These are phyloP conservation scores for Cryptomyrus ogoouensis DNA, from an alignment of 2,113 vertebrate species.

Conservation along the genomic window DNA sequence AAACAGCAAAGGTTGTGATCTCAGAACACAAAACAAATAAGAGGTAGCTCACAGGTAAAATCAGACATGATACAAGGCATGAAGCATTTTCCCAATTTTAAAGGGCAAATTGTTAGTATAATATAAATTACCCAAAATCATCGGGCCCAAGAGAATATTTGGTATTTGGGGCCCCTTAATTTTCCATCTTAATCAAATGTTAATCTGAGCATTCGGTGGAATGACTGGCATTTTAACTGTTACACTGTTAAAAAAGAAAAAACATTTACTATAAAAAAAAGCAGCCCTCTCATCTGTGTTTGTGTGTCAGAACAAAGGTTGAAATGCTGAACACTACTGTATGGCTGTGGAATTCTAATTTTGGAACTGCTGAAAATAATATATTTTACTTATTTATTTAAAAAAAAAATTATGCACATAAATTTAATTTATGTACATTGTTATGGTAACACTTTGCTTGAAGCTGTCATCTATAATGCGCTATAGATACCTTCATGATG, in stretches of 20 bases:
- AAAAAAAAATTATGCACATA: neutral
- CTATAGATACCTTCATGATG: neutral
- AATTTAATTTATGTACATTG: neutral
- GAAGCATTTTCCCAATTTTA: neutral
- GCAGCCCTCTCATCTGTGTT: neutral
- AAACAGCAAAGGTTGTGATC: neutral
- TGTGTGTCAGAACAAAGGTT: neutral
- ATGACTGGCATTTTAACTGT: neutral
- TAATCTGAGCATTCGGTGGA: neutral
- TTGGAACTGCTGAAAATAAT: neutral
- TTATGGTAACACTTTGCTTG: neutral
- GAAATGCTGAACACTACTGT: neutral
- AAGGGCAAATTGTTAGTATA: neutral
- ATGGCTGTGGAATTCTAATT: neutral
- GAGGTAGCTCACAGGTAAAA: neutral
- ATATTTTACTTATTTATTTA: neutral
- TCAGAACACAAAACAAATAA: neutral
- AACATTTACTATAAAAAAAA: neutral
- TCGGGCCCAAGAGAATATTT: neutral
- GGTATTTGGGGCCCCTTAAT: neutral
- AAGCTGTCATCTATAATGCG: neutral
- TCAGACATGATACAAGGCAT: neutral
- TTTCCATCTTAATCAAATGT: neutral
- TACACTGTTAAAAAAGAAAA: neutral
- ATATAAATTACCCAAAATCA: neutral